Conservation (phyloP, 1,140 invertebrate species). For the Hycleus phaleratus region DNA sequence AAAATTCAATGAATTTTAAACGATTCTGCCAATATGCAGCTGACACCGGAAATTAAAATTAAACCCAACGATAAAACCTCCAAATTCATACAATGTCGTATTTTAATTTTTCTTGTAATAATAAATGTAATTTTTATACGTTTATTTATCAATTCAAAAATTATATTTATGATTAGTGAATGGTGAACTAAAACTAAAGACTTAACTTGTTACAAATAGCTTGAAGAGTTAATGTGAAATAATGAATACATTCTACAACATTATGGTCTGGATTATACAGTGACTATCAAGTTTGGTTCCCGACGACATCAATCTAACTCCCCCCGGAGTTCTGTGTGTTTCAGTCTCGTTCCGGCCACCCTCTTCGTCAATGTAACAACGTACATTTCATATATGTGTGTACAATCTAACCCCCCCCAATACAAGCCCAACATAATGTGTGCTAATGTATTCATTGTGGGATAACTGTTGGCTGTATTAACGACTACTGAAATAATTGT, state of each 20-base stretch:
- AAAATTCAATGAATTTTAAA: conserved; percentile 32
- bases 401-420: background rate
- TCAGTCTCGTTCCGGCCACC: conserved; percentile 1
- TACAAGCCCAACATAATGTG: conserved; percentile 9
- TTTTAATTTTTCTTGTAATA: too few relatives aligned
- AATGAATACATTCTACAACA: conserved; percentile 41
- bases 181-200: too few relatives aligned
- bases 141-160: too few relatives aligned
- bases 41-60: conserved; percentile 18
- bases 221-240: conserved; percentile 37
- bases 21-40: conserved; percentile 22
- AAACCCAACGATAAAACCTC: background rate
- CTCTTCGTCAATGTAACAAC: conserved; percentile 7
- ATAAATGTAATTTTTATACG: too few relatives aligned
- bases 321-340: conserved; percentile 7
- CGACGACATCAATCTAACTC: conserved; percentile 35
- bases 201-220: conserved; percentile 32
- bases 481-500: conserved; percentile 9
- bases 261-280: conserved; percentile 41
- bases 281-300: conserved; percentile 37
- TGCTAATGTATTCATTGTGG: conserved; percentile 16
- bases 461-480: conserved; percentile 11
- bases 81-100: too few relatives aligned
- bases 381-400: conserved; percentile 5
- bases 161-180: too few relatives aligned